phyloP scores from a whole-genome alignment of 2,113 vertebrate genomes.

The Cyprinodon brontotheroides region DNA sequence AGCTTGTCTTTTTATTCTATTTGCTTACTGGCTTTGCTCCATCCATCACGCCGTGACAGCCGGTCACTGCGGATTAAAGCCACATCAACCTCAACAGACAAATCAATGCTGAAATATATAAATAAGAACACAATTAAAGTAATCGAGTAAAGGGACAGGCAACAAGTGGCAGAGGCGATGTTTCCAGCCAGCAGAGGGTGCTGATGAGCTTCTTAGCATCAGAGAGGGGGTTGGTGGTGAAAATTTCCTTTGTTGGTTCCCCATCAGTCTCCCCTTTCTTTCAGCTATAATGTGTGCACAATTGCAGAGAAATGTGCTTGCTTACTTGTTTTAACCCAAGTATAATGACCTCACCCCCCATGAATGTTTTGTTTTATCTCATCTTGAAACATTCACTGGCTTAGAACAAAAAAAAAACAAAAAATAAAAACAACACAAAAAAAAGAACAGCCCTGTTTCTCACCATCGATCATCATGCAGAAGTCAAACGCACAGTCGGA shows the following conservation, averaged over 20 bases:
- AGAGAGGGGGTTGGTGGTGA: constrained; percentile 21
- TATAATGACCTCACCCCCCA: constrained; percentile 21
- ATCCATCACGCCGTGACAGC: constrained; percentile 76
- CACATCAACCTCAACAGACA: constrained; percentile 61
- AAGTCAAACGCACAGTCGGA: constrained; percentile 55
- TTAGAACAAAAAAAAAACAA: constrained; percentile 7
- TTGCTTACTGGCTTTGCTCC: constrained; percentile 66
- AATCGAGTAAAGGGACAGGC: constrained; percentile 52
- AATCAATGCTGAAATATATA: constrained; percentile 78
- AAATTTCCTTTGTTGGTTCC: constrained; percentile 64
- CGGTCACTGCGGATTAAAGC: constrained; percentile 76
- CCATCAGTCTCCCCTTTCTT: constrained; percentile 32
- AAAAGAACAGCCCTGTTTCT: constrained; percentile 31
- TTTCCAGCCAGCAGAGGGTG: constrained; percentile 72
- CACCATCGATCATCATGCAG: constrained; percentile 62
- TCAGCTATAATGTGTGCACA: constrained; percentile 4
- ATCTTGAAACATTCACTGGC: constrained; percentile 34
- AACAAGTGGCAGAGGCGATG: constrained; percentile 74
- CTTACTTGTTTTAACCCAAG: constrained; percentile 2
- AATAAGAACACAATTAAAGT: constrained; percentile 69
- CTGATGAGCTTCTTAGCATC: constrained; percentile 61
- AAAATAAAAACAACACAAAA: too few species aligned
- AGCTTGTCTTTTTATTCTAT: constrained; percentile 65
- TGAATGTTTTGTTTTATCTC: constrained; percentile 42
- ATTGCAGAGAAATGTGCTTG: constrained; percentile 10